Percentiles rank a stretch among this genome's conserved stretches.
Evolutionary conservation across 2,113 vertebrate species (phyloP).

Genomic region (Barnardius zonarius): DNA sequence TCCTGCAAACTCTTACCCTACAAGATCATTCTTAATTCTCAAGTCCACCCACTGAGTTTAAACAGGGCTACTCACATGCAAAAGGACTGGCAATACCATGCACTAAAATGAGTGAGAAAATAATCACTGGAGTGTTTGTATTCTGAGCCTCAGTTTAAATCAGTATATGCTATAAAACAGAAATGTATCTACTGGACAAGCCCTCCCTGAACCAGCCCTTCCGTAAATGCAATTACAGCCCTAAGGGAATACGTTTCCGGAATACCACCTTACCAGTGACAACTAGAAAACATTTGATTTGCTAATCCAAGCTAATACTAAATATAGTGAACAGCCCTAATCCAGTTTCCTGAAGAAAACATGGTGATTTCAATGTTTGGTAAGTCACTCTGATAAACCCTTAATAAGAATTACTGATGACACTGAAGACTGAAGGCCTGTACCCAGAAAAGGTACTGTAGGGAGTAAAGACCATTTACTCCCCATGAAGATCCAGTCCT

Average conservation of each 20-base stretch:
- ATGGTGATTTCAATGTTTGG: not conserved
- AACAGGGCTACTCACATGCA: slow-evolving; percentile 48
- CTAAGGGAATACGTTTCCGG: slow-evolving; percentile 14
- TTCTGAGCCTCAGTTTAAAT: not conserved
- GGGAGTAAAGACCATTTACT: not conserved
- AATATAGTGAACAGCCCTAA: slow-evolving; percentile 10
- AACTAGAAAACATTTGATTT: slow-evolving; percentile 58
- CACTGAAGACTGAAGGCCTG: not conserved
- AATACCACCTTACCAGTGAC: slow-evolving; percentile 25
- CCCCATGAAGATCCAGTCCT: not conserved
- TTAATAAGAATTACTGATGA: not conserved
- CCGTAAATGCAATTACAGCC: not conserved
- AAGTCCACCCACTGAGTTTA: slow-evolving; percentile 53
- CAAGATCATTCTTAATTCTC: slow-evolving; percentile 40
- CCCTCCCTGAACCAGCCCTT: not conserved
- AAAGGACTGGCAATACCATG: slow-evolving; percentile 4
- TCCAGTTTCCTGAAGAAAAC: slow-evolving; percentile 27
- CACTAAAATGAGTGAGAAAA: not conserved
- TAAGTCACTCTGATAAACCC: slow-evolving; percentile 35
- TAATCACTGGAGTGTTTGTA: not conserved
- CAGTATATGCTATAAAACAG: not conserved
- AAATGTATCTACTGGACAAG: not conserved
- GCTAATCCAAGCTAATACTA: slow-evolving; percentile 40
- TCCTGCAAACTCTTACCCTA: slow-evolving; percentile 49
- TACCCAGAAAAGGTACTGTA: not conserved